phyloP scores from a whole-genome alignment of 2,888 invertebrate species.

The Drosophila sordidapex region DNA sequence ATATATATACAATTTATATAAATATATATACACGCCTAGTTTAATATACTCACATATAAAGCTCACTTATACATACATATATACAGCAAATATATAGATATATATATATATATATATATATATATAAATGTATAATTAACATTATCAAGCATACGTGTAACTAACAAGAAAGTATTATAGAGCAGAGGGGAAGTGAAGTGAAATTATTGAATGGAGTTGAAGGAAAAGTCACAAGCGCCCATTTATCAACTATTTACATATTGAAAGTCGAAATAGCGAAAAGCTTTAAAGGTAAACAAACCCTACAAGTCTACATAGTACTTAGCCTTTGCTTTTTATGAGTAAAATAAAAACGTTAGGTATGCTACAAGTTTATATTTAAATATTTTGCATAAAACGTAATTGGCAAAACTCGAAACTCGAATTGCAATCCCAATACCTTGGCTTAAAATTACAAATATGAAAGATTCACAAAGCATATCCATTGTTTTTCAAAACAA shows the following conservation, averaged over 20 bases:
- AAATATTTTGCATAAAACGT: conserved; percentile 51
- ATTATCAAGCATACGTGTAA: conserved; percentile 78
- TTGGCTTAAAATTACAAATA: conserved; percentile 56
- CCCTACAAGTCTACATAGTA: conserved; percentile 46
- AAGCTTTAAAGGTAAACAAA: conserved; percentile 74
- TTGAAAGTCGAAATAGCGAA: conserved; percentile 59
- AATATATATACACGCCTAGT: conserved; percentile 53
- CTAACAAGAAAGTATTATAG: conserved; percentile 75
- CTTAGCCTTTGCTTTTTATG: conserved; percentile 62
- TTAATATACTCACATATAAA: conserved; percentile 64
- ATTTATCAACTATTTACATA: conserved; percentile 73
- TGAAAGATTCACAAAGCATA: conserved; percentile 74
- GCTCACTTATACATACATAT: conserved; percentile 51
- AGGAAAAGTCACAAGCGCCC: conserved; percentile 74
- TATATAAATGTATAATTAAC: conserved; percentile 68
- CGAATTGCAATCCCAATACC: conserved; percentile 56
- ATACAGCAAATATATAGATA: conserved; percentile 46
- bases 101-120: conserved; percentile 67
- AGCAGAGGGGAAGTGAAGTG: conserved; percentile 51
- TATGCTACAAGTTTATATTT: conserved; percentile 49
- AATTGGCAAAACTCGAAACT: conserved; percentile 63
- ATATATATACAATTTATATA: conserved; percentile 61
- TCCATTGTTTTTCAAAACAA: conserved; percentile 79
- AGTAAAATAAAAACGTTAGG: conserved; percentile 37
- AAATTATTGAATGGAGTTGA: conserved; percentile 39